Evolutionary conservation across 2,888 invertebrate species (phyloP).

Genomic region (Linyphia triangularis): DNA sequence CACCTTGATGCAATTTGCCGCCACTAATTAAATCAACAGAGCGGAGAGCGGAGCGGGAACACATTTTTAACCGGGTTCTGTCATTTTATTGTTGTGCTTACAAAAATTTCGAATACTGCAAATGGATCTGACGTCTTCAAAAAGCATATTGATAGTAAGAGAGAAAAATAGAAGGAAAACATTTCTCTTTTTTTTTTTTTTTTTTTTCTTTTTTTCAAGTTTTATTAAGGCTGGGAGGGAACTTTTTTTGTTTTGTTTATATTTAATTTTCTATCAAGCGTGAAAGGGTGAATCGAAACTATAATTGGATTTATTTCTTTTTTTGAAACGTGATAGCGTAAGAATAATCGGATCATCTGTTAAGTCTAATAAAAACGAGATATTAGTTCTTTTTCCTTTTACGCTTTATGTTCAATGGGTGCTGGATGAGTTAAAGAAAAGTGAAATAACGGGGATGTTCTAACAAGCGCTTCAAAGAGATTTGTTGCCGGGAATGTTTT

Average conservation of each 20-base stretch:
- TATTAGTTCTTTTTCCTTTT: not conserved
- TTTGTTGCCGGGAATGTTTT: constrained; percentile 11
- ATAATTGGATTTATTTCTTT: constrained; percentile 54
- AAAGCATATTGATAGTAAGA: constrained; percentile 27
- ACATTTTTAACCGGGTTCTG: constrained; percentile 24
- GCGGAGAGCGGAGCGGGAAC: not conserved
- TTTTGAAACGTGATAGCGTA: constrained; percentile 22
- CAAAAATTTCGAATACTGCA: constrained; percentile 8
- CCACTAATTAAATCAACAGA: constrained; percentile 41
- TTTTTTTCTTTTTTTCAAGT: not conserved
- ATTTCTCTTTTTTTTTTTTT: not conserved
- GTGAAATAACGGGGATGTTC: not conserved
- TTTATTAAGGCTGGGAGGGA: constrained; percentile 20
- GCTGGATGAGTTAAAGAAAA: not conserved
- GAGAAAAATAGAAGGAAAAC: not conserved
- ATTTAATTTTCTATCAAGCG: constrained; percentile 46
- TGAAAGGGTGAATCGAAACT: constrained; percentile 51
- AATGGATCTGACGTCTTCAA: constrained; percentile 35
- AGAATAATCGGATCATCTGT: constrained; percentile 58
- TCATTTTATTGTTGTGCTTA: constrained; percentile 40
- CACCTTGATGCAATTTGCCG: constrained; percentile 39
- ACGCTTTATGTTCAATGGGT: not conserved
- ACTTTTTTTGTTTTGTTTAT: constrained; percentile 19
- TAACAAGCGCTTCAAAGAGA: constrained; percentile 30
- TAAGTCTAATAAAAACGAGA: constrained; percentile 51